Percentiles rank a stretch among this genome's conserved stretches.
Evolutionary conservation across 2,113 vertebrate genomes (phyloP).

Genomic region (Platysteira castanea): DNA sequence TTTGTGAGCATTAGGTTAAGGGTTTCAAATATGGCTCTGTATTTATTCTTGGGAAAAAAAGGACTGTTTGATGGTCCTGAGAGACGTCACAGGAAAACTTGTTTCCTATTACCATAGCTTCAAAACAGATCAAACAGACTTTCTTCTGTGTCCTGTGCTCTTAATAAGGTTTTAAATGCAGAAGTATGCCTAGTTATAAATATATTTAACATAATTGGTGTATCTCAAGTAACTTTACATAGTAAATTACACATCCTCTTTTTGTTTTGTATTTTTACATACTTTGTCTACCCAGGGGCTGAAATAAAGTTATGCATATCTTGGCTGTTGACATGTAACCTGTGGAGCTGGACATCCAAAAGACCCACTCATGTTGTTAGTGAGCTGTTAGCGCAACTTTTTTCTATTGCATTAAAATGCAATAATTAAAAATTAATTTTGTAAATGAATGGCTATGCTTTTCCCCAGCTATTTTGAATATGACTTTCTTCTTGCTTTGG

Average conservation of each 20-base stretch:
- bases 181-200: neutral
- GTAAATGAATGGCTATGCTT: neutral
- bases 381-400: neutral
- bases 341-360: neutral
- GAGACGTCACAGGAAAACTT: neutral
- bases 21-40: neutral
- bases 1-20: neutral
- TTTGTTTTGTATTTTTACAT: neutral
- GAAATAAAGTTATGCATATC: neutral
- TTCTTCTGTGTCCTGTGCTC: neutral
- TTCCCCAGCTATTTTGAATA: neutral
- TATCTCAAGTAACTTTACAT: neutral
- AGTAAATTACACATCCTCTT: neutral
- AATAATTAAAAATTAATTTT: neutral
- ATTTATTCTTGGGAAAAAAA: constrained; percentile 15
- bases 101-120: neutral
- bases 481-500: neutral
- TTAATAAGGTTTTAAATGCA: constrained; percentile 26
- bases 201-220: neutral
- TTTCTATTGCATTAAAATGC: neutral
- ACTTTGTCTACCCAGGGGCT: neutral
- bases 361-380: accelerated
- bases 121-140: constrained; percentile 10
- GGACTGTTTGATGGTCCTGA: neutral
- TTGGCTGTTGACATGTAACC: neutral